These are phyloP conservation scores for Melanotaenia maccullochi DNA, from an alignment of 2,797 vertebrate species.

Conservation along the genomic window DNA sequence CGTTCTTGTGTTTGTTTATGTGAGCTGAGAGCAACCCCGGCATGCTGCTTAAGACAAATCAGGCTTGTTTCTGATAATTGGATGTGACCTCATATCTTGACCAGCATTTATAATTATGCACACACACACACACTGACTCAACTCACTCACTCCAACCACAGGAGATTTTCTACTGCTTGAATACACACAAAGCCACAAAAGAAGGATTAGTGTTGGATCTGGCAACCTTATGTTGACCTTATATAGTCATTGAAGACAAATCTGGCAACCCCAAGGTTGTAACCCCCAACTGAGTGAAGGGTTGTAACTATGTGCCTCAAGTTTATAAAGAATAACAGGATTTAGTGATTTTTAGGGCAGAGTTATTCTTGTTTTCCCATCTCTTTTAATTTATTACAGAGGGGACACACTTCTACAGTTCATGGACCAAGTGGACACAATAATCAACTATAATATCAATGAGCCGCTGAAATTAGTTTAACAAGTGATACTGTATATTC, in stretches of 20 bases:
- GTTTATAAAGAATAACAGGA: slow-evolving; percentile 17
- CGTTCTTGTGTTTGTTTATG: slow-evolving; percentile 35
- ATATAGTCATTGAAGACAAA: slow-evolving; percentile 59
- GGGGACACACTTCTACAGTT: neutral
- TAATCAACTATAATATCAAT: neutral
- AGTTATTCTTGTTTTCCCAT: neutral
- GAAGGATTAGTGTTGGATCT: slow-evolving; percentile 69
- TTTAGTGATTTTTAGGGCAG: slow-evolving; percentile 18
- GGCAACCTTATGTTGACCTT: slow-evolving; percentile 63
- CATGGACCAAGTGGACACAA: neutral
- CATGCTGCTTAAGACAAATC: slow-evolving; percentile 36
- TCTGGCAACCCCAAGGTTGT: slow-evolving; percentile 48
- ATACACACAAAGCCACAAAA: slow-evolving; percentile 67
- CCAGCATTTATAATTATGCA: slow-evolving; percentile 45
- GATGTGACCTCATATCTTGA: slow-evolving; percentile 72
- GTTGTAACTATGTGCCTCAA: slow-evolving; percentile 8
- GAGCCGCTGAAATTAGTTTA: neutral
- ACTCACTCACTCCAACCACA: slow-evolving; percentile 29
- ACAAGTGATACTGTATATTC: neutral
- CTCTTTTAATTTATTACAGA: neutral
- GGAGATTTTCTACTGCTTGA: slow-evolving; percentile 58
- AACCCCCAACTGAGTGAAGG: slow-evolving; percentile 22
- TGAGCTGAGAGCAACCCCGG: slow-evolving; percentile 18
- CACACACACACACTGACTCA: slow-evolving; percentile 37
- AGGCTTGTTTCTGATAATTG: slow-evolving; percentile 61